Conservation (phyloP, 2,888 invertebrate genomes). For the Drosophila siamana region DNA sequence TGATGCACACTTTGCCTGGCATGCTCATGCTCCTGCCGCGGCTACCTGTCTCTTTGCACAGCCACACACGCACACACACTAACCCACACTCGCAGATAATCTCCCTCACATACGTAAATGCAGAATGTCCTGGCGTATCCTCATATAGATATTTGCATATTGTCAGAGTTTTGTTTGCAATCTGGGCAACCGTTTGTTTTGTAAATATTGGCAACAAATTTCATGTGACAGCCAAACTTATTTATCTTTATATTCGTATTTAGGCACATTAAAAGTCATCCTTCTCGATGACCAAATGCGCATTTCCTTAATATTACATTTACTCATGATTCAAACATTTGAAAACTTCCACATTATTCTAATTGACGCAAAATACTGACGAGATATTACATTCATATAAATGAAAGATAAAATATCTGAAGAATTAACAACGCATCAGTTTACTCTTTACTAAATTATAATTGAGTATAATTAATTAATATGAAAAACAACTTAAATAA, state of each 20-base stretch:
- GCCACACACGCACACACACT: neutral
- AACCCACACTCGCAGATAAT: neutral
- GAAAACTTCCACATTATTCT: too few species aligned
- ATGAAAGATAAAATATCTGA: too few species aligned
- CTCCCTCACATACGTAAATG: neutral
- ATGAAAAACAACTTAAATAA: too few species aligned
- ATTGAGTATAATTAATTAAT: too few species aligned
- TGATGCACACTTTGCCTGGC: constrained; percentile 42
- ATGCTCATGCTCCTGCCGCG: neutral
- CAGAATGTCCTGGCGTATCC: constrained; percentile 11
- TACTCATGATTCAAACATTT: too few species aligned
- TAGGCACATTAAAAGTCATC: constrained; percentile 2
- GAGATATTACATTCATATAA: too few species aligned
- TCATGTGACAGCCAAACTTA: constrained; percentile 7
- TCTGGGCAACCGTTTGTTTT: constrained; percentile 60
- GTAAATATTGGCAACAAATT: constrained; percentile 61
- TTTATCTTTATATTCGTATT: constrained; percentile 6
- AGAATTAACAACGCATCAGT: too few species aligned
- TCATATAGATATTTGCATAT: constrained; percentile 59
- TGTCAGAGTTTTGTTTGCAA: constrained; percentile 49
- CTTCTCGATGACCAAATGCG: neutral
- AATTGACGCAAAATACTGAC: too few species aligned
- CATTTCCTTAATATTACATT: neutral
- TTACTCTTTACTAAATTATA: too few species aligned
- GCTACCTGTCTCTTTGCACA: constrained; percentile 29